Base-by-base conservation (phyloP, 2,113 vertebrate species). In the Campylomormyrus numenius region DNA sequence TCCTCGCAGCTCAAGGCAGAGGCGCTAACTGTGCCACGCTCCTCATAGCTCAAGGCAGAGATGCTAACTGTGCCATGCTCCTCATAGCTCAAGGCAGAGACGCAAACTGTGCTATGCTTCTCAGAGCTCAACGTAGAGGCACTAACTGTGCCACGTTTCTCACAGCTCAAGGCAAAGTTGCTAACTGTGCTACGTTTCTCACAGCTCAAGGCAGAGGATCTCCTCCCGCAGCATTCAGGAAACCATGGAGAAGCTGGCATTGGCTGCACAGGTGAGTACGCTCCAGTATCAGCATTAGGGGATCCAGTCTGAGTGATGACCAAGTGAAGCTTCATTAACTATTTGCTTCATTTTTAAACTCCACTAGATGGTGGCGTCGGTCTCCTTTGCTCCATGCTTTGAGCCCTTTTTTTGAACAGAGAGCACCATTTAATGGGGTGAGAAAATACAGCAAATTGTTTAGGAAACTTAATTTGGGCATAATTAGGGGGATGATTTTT, bases 231-330 rank as follows among this genome's bases (percentile, higher is more conserved):
- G 94, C 2, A 95, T 98, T 39, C 96, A 96, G 89, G 97, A 98
- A 94, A 98, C 97, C 93, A 96, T 98, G 96, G 97, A 98, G 88
- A 94, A 94, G 90, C 97, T 99, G 92, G 96, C 95, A 88, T 96
- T 97, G 0, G 97, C 98, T 0, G 94, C 97, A 39, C 97, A 98
- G 96, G 98, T 99, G 45, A 89, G 77, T 39, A 45, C 7, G 2
- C 19, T 24, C 19, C 39, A 84, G 21, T 46, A 84, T 48, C 39
- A 1, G 17, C 19, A 21, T 84, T 45, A 21, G 80, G 31, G 31
- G 27, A 24, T 3, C 24, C 24, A 11, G 53, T 53, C 52, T 17
- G 15, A 62, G 21, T 66, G 62, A 27, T 66, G 9, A 66, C 62
- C 62, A 66, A 31, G 27, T 62, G 56, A 62, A 62, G 21, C 56